Evolutionary conservation across 1,140 invertebrate species (phyloP), one percentile per base, ranked within the genome.

Genomic region (Bombyx mandarina): DNA sequence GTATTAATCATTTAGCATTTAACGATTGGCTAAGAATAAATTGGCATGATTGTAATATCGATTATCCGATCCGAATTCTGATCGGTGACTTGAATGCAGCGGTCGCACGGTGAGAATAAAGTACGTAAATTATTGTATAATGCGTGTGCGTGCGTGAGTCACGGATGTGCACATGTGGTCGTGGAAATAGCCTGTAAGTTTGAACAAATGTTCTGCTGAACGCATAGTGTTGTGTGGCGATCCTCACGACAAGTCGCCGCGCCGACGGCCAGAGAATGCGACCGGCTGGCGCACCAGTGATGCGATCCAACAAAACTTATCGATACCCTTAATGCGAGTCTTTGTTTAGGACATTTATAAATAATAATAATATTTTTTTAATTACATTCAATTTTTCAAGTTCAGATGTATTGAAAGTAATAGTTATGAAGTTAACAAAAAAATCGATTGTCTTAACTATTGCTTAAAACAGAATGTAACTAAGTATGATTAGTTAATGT

Each of bases 151-250:
- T 78, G 74, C 73, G 77, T 86, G 80, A 83, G 73, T 86, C 80
- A 86, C 75, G 73, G 67, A 66, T 64, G 65, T 66, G 72, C 73
- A 79, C 72, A 78, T 79, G 82, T 82, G 77, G 69, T 78, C 70
- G 72, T 82, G 77, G 79, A 80, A 81, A 83, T 83, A 79, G 80
- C 71, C 73, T 52, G 71, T 66, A 69, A 81, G 73, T 77, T 78
- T 65, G 67, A 76, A 82, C 76, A 82, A 82, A 82, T 80, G 82
- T 78, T 74, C 68, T 60, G 68, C 69, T 73, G 58, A 62, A 62
- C 64, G 58, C 56, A 62, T 56, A 56, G 57, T 57, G 64, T 61
- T 64, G 54, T 60, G 49, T 52, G 66, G 66, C 64, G 66, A 67
- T 67, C 69, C 65, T 67, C 73, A 66, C 62, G 68, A 77, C 70